These are phyloP conservation scores for Cotesia glomerata DNA, from an alignment of 1,140 invertebrate species.

Conservation along the genomic window DNA sequence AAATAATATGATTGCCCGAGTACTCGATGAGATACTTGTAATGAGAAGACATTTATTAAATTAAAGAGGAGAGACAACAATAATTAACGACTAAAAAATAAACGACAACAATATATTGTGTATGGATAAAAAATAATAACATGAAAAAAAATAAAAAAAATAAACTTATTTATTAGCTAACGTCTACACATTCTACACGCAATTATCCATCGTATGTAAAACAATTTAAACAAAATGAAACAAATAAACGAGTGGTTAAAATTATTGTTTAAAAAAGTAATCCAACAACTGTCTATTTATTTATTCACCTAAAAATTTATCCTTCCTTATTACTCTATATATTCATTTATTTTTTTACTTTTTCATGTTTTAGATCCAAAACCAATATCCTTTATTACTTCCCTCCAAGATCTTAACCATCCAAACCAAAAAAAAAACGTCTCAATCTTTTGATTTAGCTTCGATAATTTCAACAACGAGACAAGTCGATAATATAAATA, in stretches of 20 bases:
- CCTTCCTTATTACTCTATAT: too few relatives aligned
- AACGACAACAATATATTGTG: constrained; percentile 43
- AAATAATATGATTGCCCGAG: constrained; percentile 25
- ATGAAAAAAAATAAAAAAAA: constrained; percentile 41
- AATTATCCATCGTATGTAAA: constrained; percentile 59
- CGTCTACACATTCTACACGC: constrained; percentile 62
- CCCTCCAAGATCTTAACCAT: background rate
- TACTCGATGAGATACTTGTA: background rate
- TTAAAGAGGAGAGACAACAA: constrained; percentile 19
- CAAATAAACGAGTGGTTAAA: constrained; percentile 61
- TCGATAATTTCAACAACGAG: background rate
- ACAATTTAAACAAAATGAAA: constrained; percentile 41
- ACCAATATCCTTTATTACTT: background rate
- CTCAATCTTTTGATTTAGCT: constrained; percentile 8
- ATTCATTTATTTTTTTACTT: background rate
- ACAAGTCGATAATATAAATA: background rate
- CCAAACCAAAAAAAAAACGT: too few relatives aligned
- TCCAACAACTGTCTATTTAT: constrained; percentile 33
- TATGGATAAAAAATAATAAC: constrained; percentile 51
- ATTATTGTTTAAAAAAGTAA: constrained; percentile 61
- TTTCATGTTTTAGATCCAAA: background rate
- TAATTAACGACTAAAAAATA: constrained; percentile 22
- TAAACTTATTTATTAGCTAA: constrained; percentile 67
- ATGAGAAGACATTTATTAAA: background rate
- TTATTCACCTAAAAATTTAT: background rate